Conservation (phyloP, 2,888 invertebrate species). For the Ferrisia virgata region DNA sequence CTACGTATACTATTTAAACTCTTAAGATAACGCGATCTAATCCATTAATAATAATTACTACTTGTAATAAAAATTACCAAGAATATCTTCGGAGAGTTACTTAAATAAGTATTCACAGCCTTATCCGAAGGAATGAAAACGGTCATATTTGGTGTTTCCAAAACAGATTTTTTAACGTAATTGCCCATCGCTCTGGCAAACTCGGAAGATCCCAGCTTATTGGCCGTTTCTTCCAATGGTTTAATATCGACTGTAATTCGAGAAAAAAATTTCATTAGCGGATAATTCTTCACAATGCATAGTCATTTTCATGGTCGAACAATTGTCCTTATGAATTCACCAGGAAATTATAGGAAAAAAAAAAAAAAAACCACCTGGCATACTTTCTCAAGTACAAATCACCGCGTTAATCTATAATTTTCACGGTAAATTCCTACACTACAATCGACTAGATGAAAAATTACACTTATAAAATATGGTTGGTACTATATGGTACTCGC, state of each 20-base stretch:
- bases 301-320: not conserved
- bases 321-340: not conserved
- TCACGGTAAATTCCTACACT: not conserved
- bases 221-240: conserved; percentile 59
- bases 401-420: conserved; percentile 15
- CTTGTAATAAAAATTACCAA: not conserved
- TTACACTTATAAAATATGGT: no score
- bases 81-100: not conserved
- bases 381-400: conserved; percentile 19
- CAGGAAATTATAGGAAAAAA: not conserved
- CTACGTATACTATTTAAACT: no score
- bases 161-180: conserved; percentile 56
- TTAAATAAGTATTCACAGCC: conserved; percentile 51
- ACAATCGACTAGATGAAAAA: not conserved
- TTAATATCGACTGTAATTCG: conserved; percentile 57
- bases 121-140: conserved; percentile 56
- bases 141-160: conserved; percentile 58
- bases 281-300: not conserved
- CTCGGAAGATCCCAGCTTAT: conserved; percentile 60
- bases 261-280: conserved; percentile 49
- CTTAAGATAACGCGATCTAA: no score
- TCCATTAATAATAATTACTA: no score
- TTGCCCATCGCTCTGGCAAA: conserved; percentile 59
- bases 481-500: conserved; percentile 47
- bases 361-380: not conserved